Base-by-base conservation (phyloP, 53 echinoderm and acorn worm genomes). In the Holothuria leucospilota region DNA sequence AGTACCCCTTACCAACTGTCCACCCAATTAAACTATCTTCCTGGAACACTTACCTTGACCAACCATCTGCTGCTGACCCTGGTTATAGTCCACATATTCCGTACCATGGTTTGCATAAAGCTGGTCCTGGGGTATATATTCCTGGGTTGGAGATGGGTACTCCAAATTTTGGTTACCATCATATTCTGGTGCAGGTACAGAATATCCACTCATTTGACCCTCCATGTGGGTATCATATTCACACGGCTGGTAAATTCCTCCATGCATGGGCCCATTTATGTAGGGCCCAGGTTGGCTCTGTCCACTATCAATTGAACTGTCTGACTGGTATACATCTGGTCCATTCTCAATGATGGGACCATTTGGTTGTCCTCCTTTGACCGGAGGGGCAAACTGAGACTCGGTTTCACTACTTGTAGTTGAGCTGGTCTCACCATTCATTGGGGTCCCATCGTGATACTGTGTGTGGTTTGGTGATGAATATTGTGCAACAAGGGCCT, bases 401-500 rank as follows among this genome's bases (percentile, higher is more conserved):
- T 91, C 91, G 34, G 89, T 78, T 53, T 96, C 96, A 71, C 96
- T 96, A 70, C 96, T 96, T 62, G 92, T 89, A 26, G 96, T 96
- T 26, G 96, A 96, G 83, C 96, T 96, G 82, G 96, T 96, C 77
- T 96, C 96, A 46, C 96, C 92, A 66, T 92, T 96, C 69, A 93
- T 85, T 70, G 91, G 91, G 80, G 92, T 84, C 51, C 73, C 81
- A 49, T 92, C 84, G 83, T 93, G 90, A 53, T 95, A 93, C 87
- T 93, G 79, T 60, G 82, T 78, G 90, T 91, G 93, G 90, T 85
- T 95, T 59, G 89, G 89, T 29, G 88, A 71, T 58, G 83, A 86
- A 82, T 92, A 92, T 14, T 77, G 86, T 26, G 86, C 86, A 71
- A 92, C 85, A 64, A 93, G 81, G 69, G 91, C 84, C 63, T 94